Base-by-base conservation (phyloP, 2,888 invertebrate species). In the Pseudoips prasinana region DNA sequence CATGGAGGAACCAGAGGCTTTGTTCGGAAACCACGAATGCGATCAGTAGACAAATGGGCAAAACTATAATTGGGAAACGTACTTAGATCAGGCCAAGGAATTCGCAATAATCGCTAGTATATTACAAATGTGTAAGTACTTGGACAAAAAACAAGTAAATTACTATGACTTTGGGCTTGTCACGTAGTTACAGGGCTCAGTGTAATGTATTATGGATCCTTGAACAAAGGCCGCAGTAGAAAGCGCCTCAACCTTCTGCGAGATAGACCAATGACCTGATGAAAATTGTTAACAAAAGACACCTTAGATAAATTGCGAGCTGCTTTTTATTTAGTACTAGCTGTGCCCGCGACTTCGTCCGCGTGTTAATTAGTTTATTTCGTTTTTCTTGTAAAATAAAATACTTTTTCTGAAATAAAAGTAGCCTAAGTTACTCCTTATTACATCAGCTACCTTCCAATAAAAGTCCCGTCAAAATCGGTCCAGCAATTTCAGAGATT, bases 171-270 rank as follows among this genome's bases (percentile, higher is more conserved):
- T 17, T 30, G 22, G 25, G 29, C 22, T 33, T 25, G 45, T 53
- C 54, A 55, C 54, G 54, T 52, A 46, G 10, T 27, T 29, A 8
- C 17, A 24, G 32, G 46, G 53, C 49, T 45, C 39, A 39, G 25
- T 28, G 22, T 30, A 29, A 30, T 25, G 33, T 17, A 22, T 4
- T 30, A 30, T 18, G 17, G 10, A 17, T 42, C 52, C 52, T 54
- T 54, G 52, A 48, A 14, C 27, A 5, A 22, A 45, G 54, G 53
- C n/a, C 53, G 10, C 27, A 25, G 23, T 47, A 29, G 54, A 54
- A 56, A 54, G 33, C 30, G 33, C 17, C 6, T n/a, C 18, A 31
- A 41, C 42, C 46, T 46, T 41, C 35, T 27, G 19, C 5, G 8
- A 29, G 19, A 37, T 36, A 42, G 38, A 22, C 31, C 37, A 52